A percentile compares a stretch with the other conserved stretches of the same genome.
Evolutionary conservation across 2,113 vertebrate genomes (phyloP).

Genomic region (Petroica traversi): DNA sequence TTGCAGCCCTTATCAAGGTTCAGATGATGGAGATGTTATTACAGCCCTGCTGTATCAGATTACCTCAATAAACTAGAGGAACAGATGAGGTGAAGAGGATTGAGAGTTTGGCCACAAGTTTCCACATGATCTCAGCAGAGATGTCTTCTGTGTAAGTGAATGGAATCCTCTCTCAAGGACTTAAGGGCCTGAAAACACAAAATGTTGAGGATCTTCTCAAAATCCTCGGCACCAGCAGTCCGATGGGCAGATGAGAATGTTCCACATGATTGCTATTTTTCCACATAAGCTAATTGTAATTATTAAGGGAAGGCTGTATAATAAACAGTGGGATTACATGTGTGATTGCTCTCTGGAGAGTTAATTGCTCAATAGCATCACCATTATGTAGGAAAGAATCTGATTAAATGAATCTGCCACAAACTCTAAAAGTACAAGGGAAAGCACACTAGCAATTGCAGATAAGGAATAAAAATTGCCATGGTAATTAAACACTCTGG

Average conservation of each 20-base stretch:
- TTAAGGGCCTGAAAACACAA: not conserved
- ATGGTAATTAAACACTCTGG: not conserved
- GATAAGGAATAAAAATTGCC: not conserved
- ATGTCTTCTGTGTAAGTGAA: not conserved
- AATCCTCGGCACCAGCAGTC: not conserved
- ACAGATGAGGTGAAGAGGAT: not conserved
- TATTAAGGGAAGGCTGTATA: not conserved
- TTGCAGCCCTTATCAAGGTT: not conserved
- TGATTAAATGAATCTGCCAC: constrained; percentile 8
- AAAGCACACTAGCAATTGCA: not conserved
- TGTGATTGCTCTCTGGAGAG: not conserved
- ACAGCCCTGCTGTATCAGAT: not conserved
- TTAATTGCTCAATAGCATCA: not conserved
- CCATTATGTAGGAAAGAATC: not conserved
- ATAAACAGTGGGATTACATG: not conserved
- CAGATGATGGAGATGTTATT: not conserved
- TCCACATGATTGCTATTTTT: not conserved
- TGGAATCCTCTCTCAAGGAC: not conserved
- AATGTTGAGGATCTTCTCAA: not conserved
- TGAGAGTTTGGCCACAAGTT: not conserved
- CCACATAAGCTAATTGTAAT: not conserved
- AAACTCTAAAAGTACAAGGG: not conserved
- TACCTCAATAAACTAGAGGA: not conserved
- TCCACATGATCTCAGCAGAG: not conserved
- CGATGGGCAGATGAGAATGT: not conserved